phyloP scores from a whole-genome alignment of 2,888 invertebrate species.

The Latheticus oryzae region DNA sequence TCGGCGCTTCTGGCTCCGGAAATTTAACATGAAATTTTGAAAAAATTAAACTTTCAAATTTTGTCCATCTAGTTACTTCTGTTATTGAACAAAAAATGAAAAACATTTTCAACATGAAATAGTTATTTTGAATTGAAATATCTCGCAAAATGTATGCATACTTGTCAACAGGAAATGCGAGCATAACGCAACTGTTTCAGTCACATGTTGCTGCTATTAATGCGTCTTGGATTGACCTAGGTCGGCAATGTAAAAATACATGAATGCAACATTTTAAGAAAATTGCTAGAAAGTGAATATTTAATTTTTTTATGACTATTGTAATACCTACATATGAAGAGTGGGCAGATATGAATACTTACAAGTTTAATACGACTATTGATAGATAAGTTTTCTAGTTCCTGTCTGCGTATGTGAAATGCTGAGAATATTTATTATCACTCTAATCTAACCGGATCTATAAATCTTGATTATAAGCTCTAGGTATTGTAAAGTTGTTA shows the following conservation, averaged over 20 bases:
- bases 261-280: constrained; percentile 9
- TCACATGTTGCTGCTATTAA: constrained; percentile 1
- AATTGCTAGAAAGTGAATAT: constrained; percentile 1
- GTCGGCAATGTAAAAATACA: constrained; percentile 7
- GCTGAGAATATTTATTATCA: constrained; percentile 6
- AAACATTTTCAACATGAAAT: too few relatives aligned
- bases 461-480: constrained; percentile 3
- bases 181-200: background rate
- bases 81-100: too few relatives aligned
- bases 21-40: constrained; percentile 2
- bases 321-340: too few relatives aligned
- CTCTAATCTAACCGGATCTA: constrained; percentile 3
- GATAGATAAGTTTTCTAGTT: constrained; percentile 4
- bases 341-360: too few relatives aligned
- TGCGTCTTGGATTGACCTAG: constrained; percentile 4
- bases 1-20: constrained; percentile 10
- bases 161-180: too few relatives aligned
- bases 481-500: background rate
- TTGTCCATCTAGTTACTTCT: too few relatives aligned
- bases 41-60: too few relatives aligned
- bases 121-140: too few relatives aligned
- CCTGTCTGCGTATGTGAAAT: constrained; percentile 20
- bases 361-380: too few relatives aligned
- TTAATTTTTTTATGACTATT: background rate
- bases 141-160: too few relatives aligned